Evolutionary conservation across 2,797 vertebrate species (phyloP).

Genomic region (Lacerta agilis): DNA sequence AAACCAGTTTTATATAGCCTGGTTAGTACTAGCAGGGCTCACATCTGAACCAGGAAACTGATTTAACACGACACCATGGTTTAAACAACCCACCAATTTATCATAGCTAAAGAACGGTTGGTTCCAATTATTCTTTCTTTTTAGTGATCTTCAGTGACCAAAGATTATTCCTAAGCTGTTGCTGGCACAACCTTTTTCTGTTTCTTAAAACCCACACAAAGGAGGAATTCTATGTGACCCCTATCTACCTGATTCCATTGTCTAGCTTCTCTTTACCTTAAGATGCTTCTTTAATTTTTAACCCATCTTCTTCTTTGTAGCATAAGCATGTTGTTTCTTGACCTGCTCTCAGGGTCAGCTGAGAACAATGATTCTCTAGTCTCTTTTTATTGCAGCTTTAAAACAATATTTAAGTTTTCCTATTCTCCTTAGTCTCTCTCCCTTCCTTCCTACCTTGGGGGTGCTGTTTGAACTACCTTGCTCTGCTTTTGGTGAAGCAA

Average conservation of each 20-base stretch:
- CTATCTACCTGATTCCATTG: neutral
- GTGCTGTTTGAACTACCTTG: neutral
- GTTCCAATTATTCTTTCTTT: neutral
- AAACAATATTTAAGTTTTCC: slow-evolving; percentile 7
- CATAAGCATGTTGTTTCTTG: neutral
- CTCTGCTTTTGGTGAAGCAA: neutral
- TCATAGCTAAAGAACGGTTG: neutral
- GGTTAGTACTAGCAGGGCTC: neutral
- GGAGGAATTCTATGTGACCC: neutral
- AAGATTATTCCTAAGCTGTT: neutral
- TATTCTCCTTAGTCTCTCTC: neutral
- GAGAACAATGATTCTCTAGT: neutral
- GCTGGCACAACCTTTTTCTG: neutral
- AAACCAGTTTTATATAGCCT: neutral
- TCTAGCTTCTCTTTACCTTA: neutral
- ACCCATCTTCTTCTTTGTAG: neutral
- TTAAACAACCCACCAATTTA: neutral
- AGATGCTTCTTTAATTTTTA: slow-evolving; percentile 10
- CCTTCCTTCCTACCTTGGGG: neutral
- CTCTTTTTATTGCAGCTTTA: neutral
- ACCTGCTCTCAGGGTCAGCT: neutral
- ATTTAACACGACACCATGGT: neutral
- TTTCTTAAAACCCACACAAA: neutral
- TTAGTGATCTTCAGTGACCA: neutral
- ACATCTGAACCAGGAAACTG: neutral